Conservation (phyloP, 2,888 invertebrate genomes). For the Melangyna quadrimaculata region DNA sequence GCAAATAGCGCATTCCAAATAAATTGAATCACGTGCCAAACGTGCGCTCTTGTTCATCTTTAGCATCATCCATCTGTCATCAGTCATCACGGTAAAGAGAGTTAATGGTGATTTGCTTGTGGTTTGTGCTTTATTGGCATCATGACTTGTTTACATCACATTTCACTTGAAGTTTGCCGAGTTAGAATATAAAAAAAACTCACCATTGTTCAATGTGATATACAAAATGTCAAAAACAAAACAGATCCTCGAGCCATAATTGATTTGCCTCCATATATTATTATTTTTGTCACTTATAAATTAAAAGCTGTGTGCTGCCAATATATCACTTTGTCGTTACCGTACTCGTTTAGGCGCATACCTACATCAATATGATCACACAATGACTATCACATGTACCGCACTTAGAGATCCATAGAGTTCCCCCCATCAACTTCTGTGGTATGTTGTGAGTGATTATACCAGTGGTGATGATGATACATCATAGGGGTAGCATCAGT, state of each 20-base stretch:
- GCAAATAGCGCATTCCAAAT: slow-evolving; percentile 20
- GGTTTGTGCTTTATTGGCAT: background rate
- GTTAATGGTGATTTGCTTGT: background rate
- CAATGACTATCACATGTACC: background rate
- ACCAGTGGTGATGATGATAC: background rate
- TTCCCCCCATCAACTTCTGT: background rate
- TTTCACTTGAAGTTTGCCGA: slow-evolving; percentile 33
- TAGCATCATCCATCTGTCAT: background rate
- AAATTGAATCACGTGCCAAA: slow-evolving; percentile 59
- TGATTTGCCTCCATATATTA: slow-evolving; percentile 53
- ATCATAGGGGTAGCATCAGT: background rate
- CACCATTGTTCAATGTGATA: background rate
- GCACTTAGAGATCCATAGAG: background rate
- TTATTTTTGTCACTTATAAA: slow-evolving; percentile 37
- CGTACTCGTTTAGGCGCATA: background rate
- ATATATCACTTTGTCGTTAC: background rate
- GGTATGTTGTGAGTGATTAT: background rate
- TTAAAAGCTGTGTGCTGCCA: slow-evolving; percentile 14
- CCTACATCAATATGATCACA: slow-evolving; percentile 25
- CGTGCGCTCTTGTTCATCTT: slow-evolving; percentile 43
- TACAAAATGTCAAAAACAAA: slow-evolving; percentile 11
- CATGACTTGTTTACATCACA: slow-evolving; percentile 50
- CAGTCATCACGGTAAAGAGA: slow-evolving; percentile 3
- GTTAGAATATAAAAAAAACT: background rate
- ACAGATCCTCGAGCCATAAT: slow-evolving; percentile 31